These are phyloP conservation scores for Bujurquina vittata DNA, from an alignment of 2,113 vertebrate species.

Conservation along the genomic window DNA sequence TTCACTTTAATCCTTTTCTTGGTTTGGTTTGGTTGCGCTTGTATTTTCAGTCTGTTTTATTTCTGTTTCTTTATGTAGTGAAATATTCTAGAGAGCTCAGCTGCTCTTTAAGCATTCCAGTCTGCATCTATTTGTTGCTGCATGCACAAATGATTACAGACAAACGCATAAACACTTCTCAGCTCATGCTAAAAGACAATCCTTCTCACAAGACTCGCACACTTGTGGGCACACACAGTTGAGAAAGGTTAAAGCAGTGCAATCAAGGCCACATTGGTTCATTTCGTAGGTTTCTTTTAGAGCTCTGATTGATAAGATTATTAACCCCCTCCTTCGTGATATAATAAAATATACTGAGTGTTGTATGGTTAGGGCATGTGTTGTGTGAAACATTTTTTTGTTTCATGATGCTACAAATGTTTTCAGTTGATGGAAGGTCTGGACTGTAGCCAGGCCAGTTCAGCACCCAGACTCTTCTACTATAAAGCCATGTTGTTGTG, in stretches of 20 bases:
- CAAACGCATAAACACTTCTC: background rate
- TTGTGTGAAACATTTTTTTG: background rate
- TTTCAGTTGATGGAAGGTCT: no score
- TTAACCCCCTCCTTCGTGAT: conserved; percentile 24
- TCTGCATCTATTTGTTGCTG: background rate
- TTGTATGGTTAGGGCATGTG: conserved; percentile 1
- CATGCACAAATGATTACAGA: conserved; percentile 26
- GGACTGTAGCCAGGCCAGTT: no score
- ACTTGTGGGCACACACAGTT: conserved; percentile 6
- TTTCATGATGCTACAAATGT: no score
- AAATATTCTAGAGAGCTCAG: background rate
- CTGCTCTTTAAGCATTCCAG: background rate
- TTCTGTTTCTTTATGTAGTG: background rate
- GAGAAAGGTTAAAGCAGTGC: conserved; percentile 1
- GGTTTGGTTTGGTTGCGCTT: conserved; percentile 1
- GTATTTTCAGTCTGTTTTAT: background rate
- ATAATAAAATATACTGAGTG: conserved; percentile 15
- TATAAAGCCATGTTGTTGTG: no score
- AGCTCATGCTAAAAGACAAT: conserved; percentile 20
- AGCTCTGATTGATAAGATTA: conserved; percentile 41
- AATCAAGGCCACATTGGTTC: conserved; percentile 62
- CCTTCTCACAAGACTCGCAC: background rate
- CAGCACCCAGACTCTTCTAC: no score
- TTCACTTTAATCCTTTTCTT: background rate
- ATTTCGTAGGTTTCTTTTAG: conserved; percentile 48